Percentiles rank a stretch among this genome's conserved stretches.
Conservation (phyloP, 2,113 vertebrate genomes). For the Anguilla rostrata region DNA sequence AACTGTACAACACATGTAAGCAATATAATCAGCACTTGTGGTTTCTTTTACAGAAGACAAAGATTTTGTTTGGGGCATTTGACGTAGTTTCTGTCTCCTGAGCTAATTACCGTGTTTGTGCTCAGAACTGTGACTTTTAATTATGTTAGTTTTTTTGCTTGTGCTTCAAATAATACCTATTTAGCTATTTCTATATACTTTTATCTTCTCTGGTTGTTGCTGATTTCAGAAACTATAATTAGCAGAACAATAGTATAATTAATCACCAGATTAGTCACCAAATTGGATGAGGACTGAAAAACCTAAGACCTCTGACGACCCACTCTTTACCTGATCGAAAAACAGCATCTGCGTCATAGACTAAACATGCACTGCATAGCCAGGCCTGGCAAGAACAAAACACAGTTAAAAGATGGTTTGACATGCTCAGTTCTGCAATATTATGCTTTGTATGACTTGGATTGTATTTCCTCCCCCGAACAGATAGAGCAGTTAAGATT, state of each 20-base stretch:
- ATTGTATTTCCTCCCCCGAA: background rate
- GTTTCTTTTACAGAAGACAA: background rate
- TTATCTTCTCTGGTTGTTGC: background rate
- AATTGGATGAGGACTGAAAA: background rate
- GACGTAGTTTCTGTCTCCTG: background rate
- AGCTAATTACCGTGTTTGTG: background rate
- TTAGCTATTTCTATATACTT: no score
- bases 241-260: background rate
- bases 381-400: background rate
- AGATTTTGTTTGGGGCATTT: background rate
- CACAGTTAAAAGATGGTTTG: background rate
- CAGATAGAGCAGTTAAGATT: background rate
- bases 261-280: background rate
- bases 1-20: background rate
- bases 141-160: background rate
- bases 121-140: background rate
- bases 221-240: background rate
- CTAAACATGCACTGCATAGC: background rate
- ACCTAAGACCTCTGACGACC: background rate
- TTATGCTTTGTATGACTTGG: background rate
- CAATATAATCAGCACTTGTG: background rate
- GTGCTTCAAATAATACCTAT: background rate
- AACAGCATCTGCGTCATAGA: background rate
- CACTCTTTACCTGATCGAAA: background rate
- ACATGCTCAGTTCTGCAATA: background rate